phyloP scores from a whole-genome alignment of 2,888 invertebrate species.

The Lycophotia porphyrea region DNA sequence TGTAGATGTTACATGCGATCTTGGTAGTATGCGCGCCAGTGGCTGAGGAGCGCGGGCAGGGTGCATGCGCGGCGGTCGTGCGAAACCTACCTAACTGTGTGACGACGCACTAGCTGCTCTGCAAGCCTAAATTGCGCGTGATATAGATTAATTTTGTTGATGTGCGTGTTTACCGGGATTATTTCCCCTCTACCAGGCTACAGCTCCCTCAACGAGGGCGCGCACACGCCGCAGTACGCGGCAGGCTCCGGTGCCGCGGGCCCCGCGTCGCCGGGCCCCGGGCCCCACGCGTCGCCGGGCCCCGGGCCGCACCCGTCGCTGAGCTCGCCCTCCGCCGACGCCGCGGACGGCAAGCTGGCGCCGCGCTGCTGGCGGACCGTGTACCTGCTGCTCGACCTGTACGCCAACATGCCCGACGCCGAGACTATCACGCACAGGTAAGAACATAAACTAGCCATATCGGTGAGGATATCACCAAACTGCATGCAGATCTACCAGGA shows the following conservation, averaged over 20 bases:
- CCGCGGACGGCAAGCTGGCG: slow-evolving; percentile 82
- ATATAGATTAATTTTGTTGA: not conserved
- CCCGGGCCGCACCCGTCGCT: slow-evolving; percentile 84
- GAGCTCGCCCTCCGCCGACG: slow-evolving; percentile 57
- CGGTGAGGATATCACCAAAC: not conserved
- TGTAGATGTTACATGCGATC: no score
- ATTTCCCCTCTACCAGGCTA: slow-evolving; percentile 89
- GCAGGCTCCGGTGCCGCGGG: slow-evolving; percentile 39
- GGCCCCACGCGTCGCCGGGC: slow-evolving; percentile 80
- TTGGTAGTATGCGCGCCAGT: no score
- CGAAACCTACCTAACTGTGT: not conserved
- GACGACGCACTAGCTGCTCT: not conserved
- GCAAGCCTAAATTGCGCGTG: not conserved
- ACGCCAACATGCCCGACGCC: slow-evolving; percentile 98
- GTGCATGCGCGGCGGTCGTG: no score
- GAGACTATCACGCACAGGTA: slow-evolving; percentile 96
- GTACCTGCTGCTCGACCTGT: slow-evolving; percentile 97
- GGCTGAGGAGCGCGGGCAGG: no score
- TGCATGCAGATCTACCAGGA: not conserved
- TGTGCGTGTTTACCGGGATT: not conserved
- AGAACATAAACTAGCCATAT: not conserved
- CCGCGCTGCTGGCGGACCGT: slow-evolving; percentile 98
- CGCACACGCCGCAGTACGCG: slow-evolving; percentile 92
- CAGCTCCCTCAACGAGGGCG: slow-evolving; percentile 94
- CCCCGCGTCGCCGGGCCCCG: slow-evolving; percentile 41